Evolutionary conservation across 2,797 vertebrate species (phyloP), one percentile per base, ranked within the genome.

Genomic region (Anomalospiza imberbis): DNA sequence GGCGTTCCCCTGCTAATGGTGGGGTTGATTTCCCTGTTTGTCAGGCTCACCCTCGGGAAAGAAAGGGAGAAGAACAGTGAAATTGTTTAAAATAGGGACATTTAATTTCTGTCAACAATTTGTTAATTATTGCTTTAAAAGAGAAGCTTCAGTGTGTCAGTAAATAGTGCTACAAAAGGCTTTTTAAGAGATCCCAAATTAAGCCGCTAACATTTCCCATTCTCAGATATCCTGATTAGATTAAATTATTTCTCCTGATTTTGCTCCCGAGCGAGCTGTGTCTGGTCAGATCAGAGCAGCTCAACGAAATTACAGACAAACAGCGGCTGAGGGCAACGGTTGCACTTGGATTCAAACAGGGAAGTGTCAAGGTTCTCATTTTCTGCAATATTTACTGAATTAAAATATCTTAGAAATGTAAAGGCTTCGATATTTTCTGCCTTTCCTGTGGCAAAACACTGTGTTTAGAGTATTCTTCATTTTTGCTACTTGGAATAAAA

Each of bases 41-140:
- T 96, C 91, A 96, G 95, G 89, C 89, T 93, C 91, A 92, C 80
- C 72, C 92, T 82, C 73, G 16, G 92, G 73, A 91, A 97, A 91
- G 93, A 58, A 80, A 95, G 44, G 68, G 80, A 95, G 94, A 97
- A 96, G 95, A 94, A 84, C 75, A 67, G 91, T 94, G 93, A 90
- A 94, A 89, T 97, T 97, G 96, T 97, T 97, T 96, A 89, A 88
- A 96, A 91, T 94, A 93, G 95, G 88, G 96, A 97, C 96, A 91
- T 96, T 98, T 98, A 95, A 97, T 97, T 97, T 97, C 97, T 97
- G 96, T 95, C 97, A 97, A 96, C 94, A 97, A 95, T 97, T 98
- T 98, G 95, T 97, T 98, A 98, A 98, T 97, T 97, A 96, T 96
- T 96, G 93, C 92, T 95, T 94, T 94, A 94, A 96, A 97, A 96